These are phyloP conservation scores for Spinus olivaceus DNA, from an alignment of 2,797 vertebrate genomes.

Conservation along the genomic window DNA sequence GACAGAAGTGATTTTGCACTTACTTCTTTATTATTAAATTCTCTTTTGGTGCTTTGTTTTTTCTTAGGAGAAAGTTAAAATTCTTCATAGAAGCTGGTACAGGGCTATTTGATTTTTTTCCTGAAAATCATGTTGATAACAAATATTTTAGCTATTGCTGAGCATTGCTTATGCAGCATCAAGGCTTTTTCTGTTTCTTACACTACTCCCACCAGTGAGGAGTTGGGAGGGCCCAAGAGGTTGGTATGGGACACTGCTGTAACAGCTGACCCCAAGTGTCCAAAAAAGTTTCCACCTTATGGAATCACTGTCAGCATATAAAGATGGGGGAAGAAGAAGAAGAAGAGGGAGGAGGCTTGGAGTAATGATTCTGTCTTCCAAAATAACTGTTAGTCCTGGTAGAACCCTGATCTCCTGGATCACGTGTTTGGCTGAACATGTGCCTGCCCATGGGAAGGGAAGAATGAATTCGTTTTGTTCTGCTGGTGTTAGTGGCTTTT, in stretches of 20 bases:
- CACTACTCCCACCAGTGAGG: background rate
- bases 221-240: background rate
- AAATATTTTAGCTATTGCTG: background rate
- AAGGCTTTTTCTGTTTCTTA: background rate
- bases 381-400: background rate
- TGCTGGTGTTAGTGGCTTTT: background rate
- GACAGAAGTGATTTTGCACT: background rate
- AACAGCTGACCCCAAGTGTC: background rate
- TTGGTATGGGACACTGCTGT: background rate
- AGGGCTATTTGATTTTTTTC: background rate
- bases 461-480: background rate
- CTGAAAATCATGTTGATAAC: background rate
- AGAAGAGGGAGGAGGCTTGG: no score
- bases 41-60: background rate
- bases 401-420: background rate
- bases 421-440: background rate
- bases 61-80: background rate
- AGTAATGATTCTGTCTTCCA: background rate
- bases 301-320: accelerated
- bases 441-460: no score
- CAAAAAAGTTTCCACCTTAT: background rate
- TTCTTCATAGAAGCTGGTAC: no score
- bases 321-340: background rate
- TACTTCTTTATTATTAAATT: background rate
- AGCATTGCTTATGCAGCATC: background rate